These are phyloP conservation scores for Coracias cyanogaster DNA, from an alignment of 2,797 vertebrate species.

Conservation along the genomic window DNA sequence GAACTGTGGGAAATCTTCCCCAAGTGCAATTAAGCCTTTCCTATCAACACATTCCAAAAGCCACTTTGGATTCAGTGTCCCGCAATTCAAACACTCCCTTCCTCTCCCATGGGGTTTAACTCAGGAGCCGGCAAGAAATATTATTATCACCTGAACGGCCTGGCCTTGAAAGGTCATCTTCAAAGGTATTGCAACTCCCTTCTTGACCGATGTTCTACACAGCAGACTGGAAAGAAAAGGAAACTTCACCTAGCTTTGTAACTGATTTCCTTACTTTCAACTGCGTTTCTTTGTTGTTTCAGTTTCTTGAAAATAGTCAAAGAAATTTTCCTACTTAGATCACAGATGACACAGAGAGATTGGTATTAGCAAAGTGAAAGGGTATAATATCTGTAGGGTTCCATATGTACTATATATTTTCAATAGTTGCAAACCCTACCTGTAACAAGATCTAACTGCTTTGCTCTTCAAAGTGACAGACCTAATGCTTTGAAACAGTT, in stretches of 20 bases:
- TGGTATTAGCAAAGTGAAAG: slow-evolving; percentile 16
- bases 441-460: slow-evolving; percentile 19
- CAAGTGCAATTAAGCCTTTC: slow-evolving; percentile 14
- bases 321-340: slow-evolving; percentile 26
- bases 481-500: not conserved
- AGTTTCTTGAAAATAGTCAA: slow-evolving; percentile 29
- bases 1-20: slow-evolving; percentile 61
- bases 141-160: not conserved
- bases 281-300: not conserved
- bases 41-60: slow-evolving; percentile 45
- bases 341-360: slow-evolving; percentile 13
- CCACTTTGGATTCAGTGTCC: slow-evolving; percentile 10
- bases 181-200: slow-evolving; percentile 7
- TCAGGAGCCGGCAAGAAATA: not conserved
- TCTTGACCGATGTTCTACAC: slow-evolving; percentile 2
- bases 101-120: not conserved
- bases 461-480: slow-evolving; percentile 38
- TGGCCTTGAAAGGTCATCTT: slow-evolving; percentile 23
- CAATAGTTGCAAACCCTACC: slow-evolving; percentile 13
- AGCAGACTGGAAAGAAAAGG: not conserved
- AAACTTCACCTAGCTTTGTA: slow-evolving; percentile 16
- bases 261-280: slow-evolving; percentile 32
- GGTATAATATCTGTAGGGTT: slow-evolving; percentile 30
- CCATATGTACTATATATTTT: slow-evolving; percentile 28
- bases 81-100: slow-evolving; percentile 36